Base-by-base conservation (phyloP, 1,140 invertebrate genomes). In the Leguminivora glycinivorella region DNA sequence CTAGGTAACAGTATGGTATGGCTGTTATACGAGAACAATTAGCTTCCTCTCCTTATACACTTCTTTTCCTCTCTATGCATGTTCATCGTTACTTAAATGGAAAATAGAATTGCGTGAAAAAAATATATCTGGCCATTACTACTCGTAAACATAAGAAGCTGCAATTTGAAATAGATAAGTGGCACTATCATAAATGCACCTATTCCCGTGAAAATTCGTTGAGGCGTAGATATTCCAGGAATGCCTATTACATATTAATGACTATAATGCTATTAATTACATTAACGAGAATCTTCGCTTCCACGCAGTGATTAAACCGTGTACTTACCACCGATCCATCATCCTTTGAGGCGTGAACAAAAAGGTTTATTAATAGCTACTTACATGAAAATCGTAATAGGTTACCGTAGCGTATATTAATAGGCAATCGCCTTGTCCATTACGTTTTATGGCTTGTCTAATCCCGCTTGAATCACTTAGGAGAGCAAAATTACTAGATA, bases 291-390 rank as follows among this genome's bases (percentile, higher is more conserved):
- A 68, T 68, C 14, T 12, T 31, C 47, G 34, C 68, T 47, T 67
- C 9, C 56, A 56, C 22, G 67, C 71, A 72, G 63, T 60, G 67
- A 70, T 70, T 68, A 68, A 67, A 78, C 75, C 74, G 76, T 81
- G 75, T 77, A 90, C 88, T 89, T 79, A 92, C 91, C 89, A 92
- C 84, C 71, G 87, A 92, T 87, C 91, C 91, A 75, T 92, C 91
- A 81, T 92, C 89, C 91, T 92, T 78, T 69, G 58, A 70, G 73
- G 85, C 88, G 79, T 87, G 76, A 85, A 87, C 79, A 89, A 79
- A 88, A 77, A 87, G 69, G 40, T 79, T 84, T 83, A 87, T 83
- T 83, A 83, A 81, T 81, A 34, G 26, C 29, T 43, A n/a, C n/a
- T n/a, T 56, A 47, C 47, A 47, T 68, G 47, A 47, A 68, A 68